phyloP scores from a whole-genome alignment of 2,888 invertebrate genomes.

The Sinhomidia bicolor region DNA sequence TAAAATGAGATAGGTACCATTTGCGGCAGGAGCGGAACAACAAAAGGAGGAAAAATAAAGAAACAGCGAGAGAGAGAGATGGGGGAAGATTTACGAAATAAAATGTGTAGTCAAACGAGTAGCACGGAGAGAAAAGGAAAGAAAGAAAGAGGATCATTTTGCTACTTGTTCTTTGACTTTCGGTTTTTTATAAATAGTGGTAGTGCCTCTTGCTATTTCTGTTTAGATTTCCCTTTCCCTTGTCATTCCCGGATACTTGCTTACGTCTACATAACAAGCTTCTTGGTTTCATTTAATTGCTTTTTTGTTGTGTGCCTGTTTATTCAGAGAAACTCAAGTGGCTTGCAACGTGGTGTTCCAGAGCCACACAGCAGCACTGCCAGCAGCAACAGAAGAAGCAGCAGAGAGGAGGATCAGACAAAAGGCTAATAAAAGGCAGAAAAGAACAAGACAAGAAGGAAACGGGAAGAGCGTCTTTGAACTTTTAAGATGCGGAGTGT shows the following conservation, averaged over 20 bases:
- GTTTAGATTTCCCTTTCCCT: neutral
- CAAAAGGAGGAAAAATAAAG: constrained; percentile 30
- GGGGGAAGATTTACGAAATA: constrained; percentile 32
- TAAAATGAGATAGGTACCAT: neutral
- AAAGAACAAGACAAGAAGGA: neutral
- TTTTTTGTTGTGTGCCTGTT: constrained; percentile 53
- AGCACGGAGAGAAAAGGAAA: neutral
- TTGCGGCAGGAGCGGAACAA: constrained; percentile 41
- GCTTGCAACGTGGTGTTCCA: neutral
- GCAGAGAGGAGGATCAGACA: constrained; percentile 4
- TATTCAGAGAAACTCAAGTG: constrained; percentile 15
- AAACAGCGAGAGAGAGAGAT: neutral
- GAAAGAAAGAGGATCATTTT: neutral
- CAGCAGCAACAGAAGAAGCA: neutral
- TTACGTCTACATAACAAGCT: constrained; percentile 20
- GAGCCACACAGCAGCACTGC: too few relatives aligned
- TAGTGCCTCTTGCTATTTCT: neutral
- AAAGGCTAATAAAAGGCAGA: constrained; percentile 37
- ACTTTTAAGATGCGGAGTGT: neutral
- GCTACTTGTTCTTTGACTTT: constrained; percentile 9
- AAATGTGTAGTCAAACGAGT: neutral
- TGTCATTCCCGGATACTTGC: constrained; percentile 3
- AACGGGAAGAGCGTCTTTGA: neutral
- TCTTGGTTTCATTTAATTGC: constrained; percentile 50
- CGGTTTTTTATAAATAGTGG: constrained; percentile 16